These are phyloP conservation scores for Tipula lateralis DNA, from an alignment of 2,888 invertebrate genomes.

Conservation along the genomic window DNA sequence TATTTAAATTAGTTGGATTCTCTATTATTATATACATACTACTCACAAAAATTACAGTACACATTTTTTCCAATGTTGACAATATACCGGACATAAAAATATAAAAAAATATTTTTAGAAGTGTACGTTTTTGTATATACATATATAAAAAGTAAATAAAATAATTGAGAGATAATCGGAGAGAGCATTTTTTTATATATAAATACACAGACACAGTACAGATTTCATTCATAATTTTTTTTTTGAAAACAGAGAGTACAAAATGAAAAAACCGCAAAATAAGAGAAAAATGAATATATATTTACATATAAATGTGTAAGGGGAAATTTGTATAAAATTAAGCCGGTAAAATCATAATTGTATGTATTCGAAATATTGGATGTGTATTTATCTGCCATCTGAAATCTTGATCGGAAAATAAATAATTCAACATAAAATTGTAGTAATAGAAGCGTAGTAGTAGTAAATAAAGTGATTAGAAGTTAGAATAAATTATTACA, in stretches of 20 bases:
- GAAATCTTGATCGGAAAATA: not conserved
- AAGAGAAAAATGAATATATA: not conserved
- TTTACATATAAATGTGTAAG: not conserved
- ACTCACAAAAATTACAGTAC: not conserved
- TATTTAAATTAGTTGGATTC: slow-evolving; percentile 12
- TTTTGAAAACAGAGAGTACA: not conserved
- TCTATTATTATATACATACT: not conserved
- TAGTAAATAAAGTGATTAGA: no score
- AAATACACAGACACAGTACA: no score
- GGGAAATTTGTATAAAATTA: not conserved
- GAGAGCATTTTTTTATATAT: not conserved
- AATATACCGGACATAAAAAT: slow-evolving; percentile 27
- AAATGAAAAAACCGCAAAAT: not conserved
- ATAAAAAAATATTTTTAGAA: not conserved
- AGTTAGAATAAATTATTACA: not conserved
- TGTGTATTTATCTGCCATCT: not conserved
- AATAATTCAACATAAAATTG: not conserved
- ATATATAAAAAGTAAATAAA: not conserved
- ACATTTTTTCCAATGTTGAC: not conserved
- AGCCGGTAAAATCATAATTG: not conserved
- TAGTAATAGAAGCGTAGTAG: not conserved
- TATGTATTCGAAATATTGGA: not conserved
- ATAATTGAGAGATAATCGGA: not conserved
- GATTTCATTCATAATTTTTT: slow-evolving; percentile 27
- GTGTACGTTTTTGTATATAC: no score